Conservation (phyloP, 1,140 invertebrate species). For the Dryas iulia region DNA sequence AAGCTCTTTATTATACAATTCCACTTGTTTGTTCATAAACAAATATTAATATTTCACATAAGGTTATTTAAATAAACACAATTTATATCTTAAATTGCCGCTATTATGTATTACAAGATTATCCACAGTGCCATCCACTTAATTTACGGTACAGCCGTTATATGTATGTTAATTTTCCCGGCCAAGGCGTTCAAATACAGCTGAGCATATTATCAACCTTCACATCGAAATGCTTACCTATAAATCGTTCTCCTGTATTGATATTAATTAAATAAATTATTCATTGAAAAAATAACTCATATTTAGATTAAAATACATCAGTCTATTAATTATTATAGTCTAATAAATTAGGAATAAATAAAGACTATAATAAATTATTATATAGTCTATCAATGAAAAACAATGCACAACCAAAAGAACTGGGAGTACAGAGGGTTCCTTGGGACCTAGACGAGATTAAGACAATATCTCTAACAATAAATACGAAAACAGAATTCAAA, state of each 20-base stretch:
- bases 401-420: no score
- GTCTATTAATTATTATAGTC: no score
- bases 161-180: neutral
- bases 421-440: no score
- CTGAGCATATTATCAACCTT: neutral
- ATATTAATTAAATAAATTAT: neutral
- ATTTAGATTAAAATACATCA: neutral
- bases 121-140: neutral
- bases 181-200: neutral
- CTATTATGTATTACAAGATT: neutral
- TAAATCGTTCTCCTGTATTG: neutral
- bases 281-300: neutral
- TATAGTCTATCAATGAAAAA: no score
- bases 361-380: no score
- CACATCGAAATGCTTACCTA: neutral
- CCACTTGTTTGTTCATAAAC: no score
- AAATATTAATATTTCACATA: no score
- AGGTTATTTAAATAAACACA: neutral
- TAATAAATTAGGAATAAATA: no score
- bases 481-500: no score
- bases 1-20: no score
- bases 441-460: no score
- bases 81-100: neutral
- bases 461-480: no score
- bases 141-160: neutral